Conservation (phyloP, 2,113 vertebrate genomes). For the Grallaria varia region DNA sequence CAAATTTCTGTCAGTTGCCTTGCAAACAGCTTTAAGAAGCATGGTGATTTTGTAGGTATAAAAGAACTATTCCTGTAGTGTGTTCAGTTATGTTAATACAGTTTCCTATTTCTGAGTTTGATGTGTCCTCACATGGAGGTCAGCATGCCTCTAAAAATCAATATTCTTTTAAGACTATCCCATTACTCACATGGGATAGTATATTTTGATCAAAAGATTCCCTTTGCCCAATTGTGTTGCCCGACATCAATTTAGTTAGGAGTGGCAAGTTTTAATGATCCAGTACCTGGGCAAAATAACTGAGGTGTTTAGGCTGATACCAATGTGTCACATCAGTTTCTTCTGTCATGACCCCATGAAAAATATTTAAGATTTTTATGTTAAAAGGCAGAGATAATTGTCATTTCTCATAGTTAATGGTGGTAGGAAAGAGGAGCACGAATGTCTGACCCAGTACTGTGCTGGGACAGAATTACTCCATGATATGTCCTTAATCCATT, state of each 20-base stretch:
- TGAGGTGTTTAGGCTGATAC: background rate
- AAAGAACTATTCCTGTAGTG: background rate
- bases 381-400: background rate
- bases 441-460: constrained; percentile 1
- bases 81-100: background rate
- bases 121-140: background rate
- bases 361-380: background rate
- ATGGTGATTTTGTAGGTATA: constrained; percentile 7
- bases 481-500: constrained; percentile 1
- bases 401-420: background rate
- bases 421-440: constrained; percentile 17
- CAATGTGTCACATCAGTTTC: background rate
- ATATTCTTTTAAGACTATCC: background rate
- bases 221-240: background rate
- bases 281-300: background rate
- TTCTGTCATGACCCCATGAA: background rate
- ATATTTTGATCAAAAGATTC: background rate
- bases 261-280: background rate
- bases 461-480: background rate
- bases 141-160: background rate
- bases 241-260: background rate
- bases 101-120: constrained; percentile 23
- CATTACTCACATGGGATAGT: background rate
- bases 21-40: constrained; percentile 11
- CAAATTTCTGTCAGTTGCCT: background rate